Evolutionary conservation across 2,888 invertebrate genomes (phyloP), one percentile per base, ranked within the genome.

Genomic region (Baccha elongata): DNA sequence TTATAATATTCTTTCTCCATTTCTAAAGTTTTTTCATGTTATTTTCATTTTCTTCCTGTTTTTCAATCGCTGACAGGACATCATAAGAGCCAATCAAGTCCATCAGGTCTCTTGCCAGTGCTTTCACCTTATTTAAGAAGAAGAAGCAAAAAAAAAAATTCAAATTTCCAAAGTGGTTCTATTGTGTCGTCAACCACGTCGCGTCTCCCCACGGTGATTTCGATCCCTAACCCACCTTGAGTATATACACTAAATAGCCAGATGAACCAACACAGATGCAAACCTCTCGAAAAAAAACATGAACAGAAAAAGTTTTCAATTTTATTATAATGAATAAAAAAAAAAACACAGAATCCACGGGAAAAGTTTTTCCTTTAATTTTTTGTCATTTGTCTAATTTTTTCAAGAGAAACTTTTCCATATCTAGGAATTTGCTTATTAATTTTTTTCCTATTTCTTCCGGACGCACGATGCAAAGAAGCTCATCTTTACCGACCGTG

Each of bases 341-440:
- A 60, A 71, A 50, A 32, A n/a, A 60, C 19, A 29, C 26, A 46
- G 42, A 46, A 76, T 69, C 62, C 75, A 75, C 69, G 65, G 52
- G 21, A 83, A 78, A 83, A 72, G 68, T 83, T 83, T 76, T 68
- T 67, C 68, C 55, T 52, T 64, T 68, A 76, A 83, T 72, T 69
- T 75, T 81, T 69, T 79, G 46, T 53, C 42, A 58, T 69, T 75
- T 75, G 42, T 40, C 62, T 60, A 69, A 60, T 71, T 72, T 76
- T 75, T 68, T 62, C 23, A 17, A 21, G 29, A 58, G 50, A 83
- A 83, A 83, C 83, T 83, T 83, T 83, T 83, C 68, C 78, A 83
- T 73, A 78, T 83, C 83, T 83, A 72, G 68, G 72, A 83, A 83
- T 83, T 83, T 83, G 83, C 83, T 83, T 83, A 83, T 83, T 83